phyloP scores from a whole-genome alignment of 2,797 vertebrate species.

The Sylvia borin region DNA sequence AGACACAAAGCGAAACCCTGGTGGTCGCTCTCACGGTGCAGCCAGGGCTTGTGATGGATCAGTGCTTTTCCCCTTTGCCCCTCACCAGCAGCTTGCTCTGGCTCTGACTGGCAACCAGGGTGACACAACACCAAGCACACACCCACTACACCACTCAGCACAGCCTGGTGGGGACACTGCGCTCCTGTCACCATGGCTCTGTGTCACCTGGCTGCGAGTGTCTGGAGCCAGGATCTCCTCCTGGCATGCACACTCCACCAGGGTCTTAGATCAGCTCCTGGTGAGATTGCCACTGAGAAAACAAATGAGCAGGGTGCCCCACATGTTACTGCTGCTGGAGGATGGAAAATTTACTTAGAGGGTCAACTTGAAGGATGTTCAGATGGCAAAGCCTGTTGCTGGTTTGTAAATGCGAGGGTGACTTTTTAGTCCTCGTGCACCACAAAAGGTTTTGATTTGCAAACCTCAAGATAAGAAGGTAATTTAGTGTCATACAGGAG shows the following conservation, averaged over 20 bases:
- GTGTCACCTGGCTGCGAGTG: background rate
- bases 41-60: background rate
- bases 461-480: background rate
- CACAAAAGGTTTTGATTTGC: background rate
- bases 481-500: background rate
- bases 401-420: background rate
- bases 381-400: background rate
- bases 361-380: background rate
- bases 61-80: background rate
- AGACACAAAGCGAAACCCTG: background rate
- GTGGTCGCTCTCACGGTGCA: accelerated
- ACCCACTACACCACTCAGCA: background rate
- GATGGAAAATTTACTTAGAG: background rate
- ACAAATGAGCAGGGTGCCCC: background rate
- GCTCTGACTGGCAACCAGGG: background rate
- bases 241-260: background rate
- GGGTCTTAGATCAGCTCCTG: background rate
- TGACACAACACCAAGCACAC: background rate
- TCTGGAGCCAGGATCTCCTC: background rate
- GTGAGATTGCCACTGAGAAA: background rate
- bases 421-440: background rate
- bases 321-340: background rate
- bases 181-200: background rate
- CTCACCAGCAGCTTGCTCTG: background rate
- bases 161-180: background rate